These are phyloP conservation scores for Drosophila hamatofila DNA, from an alignment of 2,888 invertebrate genomes.

Conservation along the genomic window DNA sequence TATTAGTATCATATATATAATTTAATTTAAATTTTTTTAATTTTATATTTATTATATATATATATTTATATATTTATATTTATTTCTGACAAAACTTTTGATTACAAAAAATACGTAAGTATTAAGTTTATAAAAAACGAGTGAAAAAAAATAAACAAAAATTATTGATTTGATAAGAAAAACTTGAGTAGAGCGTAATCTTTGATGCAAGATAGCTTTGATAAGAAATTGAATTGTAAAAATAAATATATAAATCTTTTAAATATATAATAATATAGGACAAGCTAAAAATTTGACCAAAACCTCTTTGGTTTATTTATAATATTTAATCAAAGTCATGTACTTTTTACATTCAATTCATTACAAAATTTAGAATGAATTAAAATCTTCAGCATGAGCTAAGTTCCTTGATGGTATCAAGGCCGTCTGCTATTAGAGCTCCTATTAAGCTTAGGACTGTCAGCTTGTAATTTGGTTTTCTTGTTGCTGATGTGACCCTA, in stretches of 20 bases:
- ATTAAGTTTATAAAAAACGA: background rate
- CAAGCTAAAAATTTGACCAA: too few species aligned
- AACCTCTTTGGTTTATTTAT: background rate
- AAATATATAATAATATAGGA: background rate
- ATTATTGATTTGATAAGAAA: background rate
- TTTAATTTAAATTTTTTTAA: too few species aligned
- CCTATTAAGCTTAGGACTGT: conserved; percentile 20
- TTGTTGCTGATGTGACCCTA: conserved; percentile 16
- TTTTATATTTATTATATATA: background rate
- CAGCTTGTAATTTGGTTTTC: conserved; percentile 27
- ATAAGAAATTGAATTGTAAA: background rate
- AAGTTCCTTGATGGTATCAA: conserved; percentile 10
- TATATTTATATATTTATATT: too few species aligned
- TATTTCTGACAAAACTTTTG: background rate
- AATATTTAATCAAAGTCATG: background rate
- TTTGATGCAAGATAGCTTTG: background rate
- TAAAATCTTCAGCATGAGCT: conserved; percentile 10
- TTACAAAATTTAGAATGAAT: background rate
- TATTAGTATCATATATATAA: too few species aligned
- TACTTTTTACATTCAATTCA: background rate
- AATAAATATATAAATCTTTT: background rate
- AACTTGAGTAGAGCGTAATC: background rate
- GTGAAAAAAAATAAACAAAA: background rate
- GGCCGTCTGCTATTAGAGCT: conserved; percentile 33
- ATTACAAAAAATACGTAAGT: background rate